These are phyloP conservation scores for Sinosuthora webbiana DNA, from an alignment of 2,113 vertebrate genomes.

Conservation along the genomic window DNA sequence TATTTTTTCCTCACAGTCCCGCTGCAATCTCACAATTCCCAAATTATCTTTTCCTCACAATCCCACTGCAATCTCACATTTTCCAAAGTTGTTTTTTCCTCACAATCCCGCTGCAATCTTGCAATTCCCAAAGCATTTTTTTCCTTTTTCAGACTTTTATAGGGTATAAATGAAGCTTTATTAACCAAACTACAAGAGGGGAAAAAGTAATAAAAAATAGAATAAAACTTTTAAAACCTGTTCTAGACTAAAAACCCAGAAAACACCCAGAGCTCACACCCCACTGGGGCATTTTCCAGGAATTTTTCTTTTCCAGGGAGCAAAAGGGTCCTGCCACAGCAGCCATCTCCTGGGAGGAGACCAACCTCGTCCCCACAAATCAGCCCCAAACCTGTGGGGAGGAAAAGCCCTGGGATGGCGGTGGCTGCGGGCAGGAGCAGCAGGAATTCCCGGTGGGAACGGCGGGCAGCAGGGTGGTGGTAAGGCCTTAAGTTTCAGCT, in stretches of 20 bases:
- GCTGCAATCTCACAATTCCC: too few species aligned
- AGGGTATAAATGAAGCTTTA: neutral
- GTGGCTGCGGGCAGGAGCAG: rapidly evolving
- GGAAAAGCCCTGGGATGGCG: neutral
- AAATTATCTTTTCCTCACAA: too few species aligned
- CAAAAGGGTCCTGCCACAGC: neutral
- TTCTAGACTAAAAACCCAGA: neutral
- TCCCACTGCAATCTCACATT: too few species aligned
- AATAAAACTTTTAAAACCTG: neutral
- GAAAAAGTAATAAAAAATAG: neutral
- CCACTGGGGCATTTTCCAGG: too few species aligned
- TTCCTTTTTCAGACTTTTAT: too few species aligned
- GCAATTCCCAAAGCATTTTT: too few species aligned
- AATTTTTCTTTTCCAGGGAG: too few species aligned
- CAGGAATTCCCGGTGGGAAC: neutral
- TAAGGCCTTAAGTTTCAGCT: too few species aligned
- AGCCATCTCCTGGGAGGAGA: neutral
- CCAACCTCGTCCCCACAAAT: neutral
- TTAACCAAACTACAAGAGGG: neutral
- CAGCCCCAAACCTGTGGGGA: neutral
- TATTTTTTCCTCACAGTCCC: too few species aligned
- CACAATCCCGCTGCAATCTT: neutral
- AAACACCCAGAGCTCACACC: neutral
- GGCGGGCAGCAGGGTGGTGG: neutral
- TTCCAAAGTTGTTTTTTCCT: neutral